phyloP scores from a whole-genome alignment of 2,888 invertebrate species.

The Synergus gifuensis region DNA sequence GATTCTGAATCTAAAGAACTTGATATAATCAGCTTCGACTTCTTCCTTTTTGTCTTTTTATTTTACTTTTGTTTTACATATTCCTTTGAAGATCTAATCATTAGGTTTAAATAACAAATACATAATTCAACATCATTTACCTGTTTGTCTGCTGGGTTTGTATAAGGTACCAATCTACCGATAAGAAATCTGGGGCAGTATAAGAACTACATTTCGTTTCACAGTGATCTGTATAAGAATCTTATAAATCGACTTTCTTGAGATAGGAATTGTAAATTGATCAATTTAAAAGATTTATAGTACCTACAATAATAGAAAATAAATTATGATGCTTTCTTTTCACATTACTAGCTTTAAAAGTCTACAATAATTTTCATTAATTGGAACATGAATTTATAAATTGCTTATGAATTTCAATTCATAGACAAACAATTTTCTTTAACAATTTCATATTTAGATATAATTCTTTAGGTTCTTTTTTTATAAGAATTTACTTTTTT shows the following conservation, averaged over 20 bases:
- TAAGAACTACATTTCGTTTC: slow-evolving; percentile 14
- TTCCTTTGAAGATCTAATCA: background rate
- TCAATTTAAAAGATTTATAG: slow-evolving; percentile 8
- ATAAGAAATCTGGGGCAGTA: slow-evolving; percentile 34
- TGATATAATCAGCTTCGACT: background rate
- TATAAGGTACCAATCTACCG: slow-evolving; percentile 20
- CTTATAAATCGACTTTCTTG: slow-evolving; percentile 27
- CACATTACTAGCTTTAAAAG: background rate
- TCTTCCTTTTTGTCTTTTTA: background rate
- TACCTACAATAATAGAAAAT: background rate
- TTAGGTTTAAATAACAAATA: background rate
- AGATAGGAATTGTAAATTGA: slow-evolving; percentile 33
- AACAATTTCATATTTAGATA: too few species aligned
- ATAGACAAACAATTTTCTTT: background rate
- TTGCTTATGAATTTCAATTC: background rate
- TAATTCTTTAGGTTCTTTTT: too few species aligned
- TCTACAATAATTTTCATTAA: background rate
- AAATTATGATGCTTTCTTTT: background rate
- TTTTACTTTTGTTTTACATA: background rate
- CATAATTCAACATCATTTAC: background rate
- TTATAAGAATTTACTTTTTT: too few species aligned
- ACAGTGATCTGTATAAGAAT: slow-evolving; percentile 10
- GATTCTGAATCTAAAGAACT: background rate
- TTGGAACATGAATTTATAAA: background rate
- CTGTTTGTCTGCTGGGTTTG: slow-evolving; percentile 1